Conservation (phyloP, 2,113 vertebrate genomes). For the Gasterosteus nipponicus region DNA sequence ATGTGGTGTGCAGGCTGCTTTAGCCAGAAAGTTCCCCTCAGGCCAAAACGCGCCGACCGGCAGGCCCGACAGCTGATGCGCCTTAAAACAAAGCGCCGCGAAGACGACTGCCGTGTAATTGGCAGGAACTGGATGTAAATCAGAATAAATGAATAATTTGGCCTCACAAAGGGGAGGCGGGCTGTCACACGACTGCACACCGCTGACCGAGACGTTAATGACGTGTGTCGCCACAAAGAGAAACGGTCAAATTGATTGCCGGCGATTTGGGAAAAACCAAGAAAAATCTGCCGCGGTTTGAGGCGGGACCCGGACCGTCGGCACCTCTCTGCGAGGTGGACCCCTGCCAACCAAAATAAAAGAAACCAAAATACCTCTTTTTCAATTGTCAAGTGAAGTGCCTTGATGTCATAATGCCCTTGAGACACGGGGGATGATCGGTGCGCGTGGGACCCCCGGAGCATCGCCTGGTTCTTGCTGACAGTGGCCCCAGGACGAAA, state of each 20-base stretch:
- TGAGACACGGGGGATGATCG: conserved; percentile 48
- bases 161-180: conserved; percentile 22
- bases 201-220: conserved; percentile 57
- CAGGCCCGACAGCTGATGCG: conserved; percentile 17
- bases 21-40: neutral
- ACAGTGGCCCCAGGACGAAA: conserved; percentile 66
- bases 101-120: conserved; percentile 13
- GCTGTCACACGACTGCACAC: conserved; percentile 38
- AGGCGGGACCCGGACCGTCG: too few relatives aligned
- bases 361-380: too few relatives aligned
- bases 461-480: conserved; percentile 49
- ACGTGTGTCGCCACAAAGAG: conserved; percentile 44
- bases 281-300: too few relatives aligned
- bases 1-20: neutral
- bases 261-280: neutral
- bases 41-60: neutral
- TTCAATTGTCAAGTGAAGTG: conserved; percentile 31
- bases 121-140: conserved; percentile 29
- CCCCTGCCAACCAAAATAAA: neutral
- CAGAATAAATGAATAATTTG: conserved; percentile 62
- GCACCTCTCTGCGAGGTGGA: neutral
- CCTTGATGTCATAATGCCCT: conserved; percentile 47
- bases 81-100: conserved; percentile 34
- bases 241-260: neutral
- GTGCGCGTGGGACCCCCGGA: conserved; percentile 24